A percentile compares a stretch with the other conserved stretches of the same genome.
Evolutionary conservation across 2,888 invertebrate genomes (phyloP).

Genomic region (Scaptomyza parva): DNA sequence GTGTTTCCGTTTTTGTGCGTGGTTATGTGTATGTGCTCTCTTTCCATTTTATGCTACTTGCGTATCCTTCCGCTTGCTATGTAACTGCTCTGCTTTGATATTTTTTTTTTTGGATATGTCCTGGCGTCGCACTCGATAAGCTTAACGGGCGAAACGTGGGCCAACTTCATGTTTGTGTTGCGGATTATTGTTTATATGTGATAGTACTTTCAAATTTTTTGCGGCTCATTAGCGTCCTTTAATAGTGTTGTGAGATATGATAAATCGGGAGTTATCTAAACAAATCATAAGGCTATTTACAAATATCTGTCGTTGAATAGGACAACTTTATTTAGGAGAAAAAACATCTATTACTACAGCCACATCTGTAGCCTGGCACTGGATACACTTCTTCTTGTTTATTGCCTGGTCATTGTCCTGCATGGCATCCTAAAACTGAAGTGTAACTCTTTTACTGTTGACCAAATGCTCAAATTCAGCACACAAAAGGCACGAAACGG

Average conservation of each 20-base stretch:
- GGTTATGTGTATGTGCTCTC: slow-evolving; percentile 22
- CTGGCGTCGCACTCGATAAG: slow-evolving; percentile 59
- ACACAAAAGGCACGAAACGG: slow-evolving; percentile 57
- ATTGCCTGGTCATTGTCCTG: slow-evolving; percentile 26
- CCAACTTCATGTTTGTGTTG: slow-evolving; percentile 15
- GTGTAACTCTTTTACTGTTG: slow-evolving; percentile 49
- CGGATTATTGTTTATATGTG: slow-evolving; percentile 55
- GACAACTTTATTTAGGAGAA: slow-evolving; percentile 14
- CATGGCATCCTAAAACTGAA: slow-evolving; percentile 38
- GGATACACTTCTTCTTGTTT: slow-evolving; percentile 10
- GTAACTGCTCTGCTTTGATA: slow-evolving; percentile 17
- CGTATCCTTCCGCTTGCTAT: slow-evolving; percentile 75
- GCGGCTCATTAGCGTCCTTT: slow-evolving; percentile 73
- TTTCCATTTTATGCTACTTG: slow-evolving; percentile 60
- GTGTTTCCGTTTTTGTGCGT: slow-evolving; percentile 49
- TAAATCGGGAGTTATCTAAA: neutral
- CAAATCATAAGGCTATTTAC: slow-evolving; percentile 4
- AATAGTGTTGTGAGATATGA: neutral
- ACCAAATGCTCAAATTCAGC: slow-evolving; percentile 68
- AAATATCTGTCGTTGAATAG: neutral
- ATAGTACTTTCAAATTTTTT: slow-evolving; percentile 80
- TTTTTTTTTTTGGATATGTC: slow-evolving; percentile 53
- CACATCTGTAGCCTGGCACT: slow-evolving; percentile 6
- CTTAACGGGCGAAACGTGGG: slow-evolving; percentile 55
- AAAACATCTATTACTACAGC: neutral